These are phyloP conservation scores for Heloderma charlesbogerti DNA, from an alignment of 2,113 vertebrate genomes.

Conservation along the genomic window DNA sequence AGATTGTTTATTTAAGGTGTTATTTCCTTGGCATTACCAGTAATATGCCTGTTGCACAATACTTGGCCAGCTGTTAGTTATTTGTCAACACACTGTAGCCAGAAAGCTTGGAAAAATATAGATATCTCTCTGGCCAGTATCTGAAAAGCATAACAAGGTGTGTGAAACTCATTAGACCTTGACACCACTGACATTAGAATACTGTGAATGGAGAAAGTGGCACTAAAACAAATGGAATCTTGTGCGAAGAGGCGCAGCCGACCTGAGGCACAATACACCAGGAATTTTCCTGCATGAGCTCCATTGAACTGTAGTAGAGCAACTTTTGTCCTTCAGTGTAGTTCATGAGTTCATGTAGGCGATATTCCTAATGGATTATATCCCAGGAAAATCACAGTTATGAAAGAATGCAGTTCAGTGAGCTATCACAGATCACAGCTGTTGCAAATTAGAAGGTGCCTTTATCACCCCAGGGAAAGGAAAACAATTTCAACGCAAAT, in stretches of 20 bases:
- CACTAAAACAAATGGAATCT: neutral
- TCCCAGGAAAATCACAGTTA: neutral
- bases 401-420: neutral
- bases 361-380: neutral
- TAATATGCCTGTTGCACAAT: neutral
- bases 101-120: neutral
- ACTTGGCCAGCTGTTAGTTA: neutral
- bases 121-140: neutral
- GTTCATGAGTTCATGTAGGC: neutral
- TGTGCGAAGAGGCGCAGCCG: neutral
- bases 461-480: constrained; percentile 81
- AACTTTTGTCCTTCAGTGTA: neutral
- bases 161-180: neutral
- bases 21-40: neutral
- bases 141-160: neutral
- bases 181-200: neutral
- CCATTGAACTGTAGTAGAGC: neutral
- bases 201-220: neutral
- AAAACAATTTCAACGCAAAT: constrained; percentile 86
- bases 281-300: neutral
- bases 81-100: neutral
- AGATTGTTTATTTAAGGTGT: neutral
- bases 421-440: neutral
- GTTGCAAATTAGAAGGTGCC: constrained; percentile 41
- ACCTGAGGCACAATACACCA: neutral